Base-by-base conservation (phyloP, 2,113 vertebrate genomes). In the Oncorhynchus gorbuscha region DNA sequence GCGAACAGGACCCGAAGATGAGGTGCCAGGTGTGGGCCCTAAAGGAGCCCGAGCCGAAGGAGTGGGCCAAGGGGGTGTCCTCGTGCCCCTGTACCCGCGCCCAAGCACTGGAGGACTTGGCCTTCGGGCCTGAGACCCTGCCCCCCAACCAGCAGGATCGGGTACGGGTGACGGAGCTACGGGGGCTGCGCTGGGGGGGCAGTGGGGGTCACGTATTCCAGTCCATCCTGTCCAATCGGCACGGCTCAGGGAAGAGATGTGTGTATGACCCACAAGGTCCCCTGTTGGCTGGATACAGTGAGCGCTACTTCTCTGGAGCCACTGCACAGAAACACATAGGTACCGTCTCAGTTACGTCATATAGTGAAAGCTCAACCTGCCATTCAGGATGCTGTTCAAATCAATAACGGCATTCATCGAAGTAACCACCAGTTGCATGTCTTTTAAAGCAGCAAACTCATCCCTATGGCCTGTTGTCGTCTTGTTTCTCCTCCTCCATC, bases 261-360 rank as follows among this genome's bases (percentile, higher is more conserved):
- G 88, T 93, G 28, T 95, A 94, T 59, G 92, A 94, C 58, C 84
- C 79, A 0, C 89, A 94, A 0, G 94, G 94, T 2, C 89, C 92
- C 11, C 85, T 95, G 79, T 80, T 92, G 84, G 88, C 86, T 3
- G 94, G 94, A 30, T 92, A 90, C 87, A 94, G 64, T 3, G 94
- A 94, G 22, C 92, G 93, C 72, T 94, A 92, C 90, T 93, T 93
- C 83, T 83, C 81, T 0, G 62, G 68, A n/a, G 45, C 86, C 77
- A 88, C 74, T 61, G 14, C 72, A 2, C 88, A 94, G 79, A 88
- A 91, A 55, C 87, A 95, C 32, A 93, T 94, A 12, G 91, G 94
- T 95, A 91, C 85, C 64, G 3, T 9, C 12, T 30, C 59, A 69
- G 14, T 35, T 35, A 11, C 20, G 18, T 39, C 26, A 3, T 28